Conservation (phyloP, 2,797 vertebrate genomes). For the Vireo griseus region DNA sequence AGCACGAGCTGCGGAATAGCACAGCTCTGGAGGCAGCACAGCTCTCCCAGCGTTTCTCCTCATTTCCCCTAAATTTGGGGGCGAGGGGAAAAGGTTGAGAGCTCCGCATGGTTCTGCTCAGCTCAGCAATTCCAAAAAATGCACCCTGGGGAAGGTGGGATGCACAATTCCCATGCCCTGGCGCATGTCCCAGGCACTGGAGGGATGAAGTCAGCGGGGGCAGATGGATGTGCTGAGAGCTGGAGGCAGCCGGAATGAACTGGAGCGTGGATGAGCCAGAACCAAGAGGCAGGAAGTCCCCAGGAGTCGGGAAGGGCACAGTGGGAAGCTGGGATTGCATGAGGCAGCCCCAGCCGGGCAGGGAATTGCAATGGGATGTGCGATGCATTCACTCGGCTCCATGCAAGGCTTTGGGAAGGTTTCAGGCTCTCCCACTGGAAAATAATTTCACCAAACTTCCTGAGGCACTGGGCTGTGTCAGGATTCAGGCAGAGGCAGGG, state of each 20-base stretch:
- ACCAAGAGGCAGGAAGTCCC: conserved; percentile 1
- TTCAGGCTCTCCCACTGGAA: neutral
- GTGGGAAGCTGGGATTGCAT: conserved; percentile 17
- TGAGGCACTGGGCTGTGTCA: neutral
- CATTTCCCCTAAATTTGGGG: neutral
- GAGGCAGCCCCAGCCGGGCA: neutral
- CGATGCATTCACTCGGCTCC: neutral
- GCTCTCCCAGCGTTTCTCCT: neutral
- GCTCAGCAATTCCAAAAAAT: neutral
- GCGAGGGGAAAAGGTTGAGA: neutral
- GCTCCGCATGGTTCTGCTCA: neutral
- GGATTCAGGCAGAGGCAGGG: neutral
- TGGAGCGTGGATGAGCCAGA: conserved; percentile 10
- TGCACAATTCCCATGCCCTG: neutral
- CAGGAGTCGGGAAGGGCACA: conserved; percentile 21
- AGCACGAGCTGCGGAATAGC: neutral
- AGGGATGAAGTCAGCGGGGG: conserved; percentile 20
- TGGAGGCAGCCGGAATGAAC: neutral
- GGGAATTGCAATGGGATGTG: neutral
- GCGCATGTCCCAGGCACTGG: neutral
- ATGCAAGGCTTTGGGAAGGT: neutral
- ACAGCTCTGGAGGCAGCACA: neutral
- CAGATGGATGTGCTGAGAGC: conserved; percentile 44
- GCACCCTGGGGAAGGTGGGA: neutral
- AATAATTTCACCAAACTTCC: neutral